Conservation (phyloP, 1,140 invertebrate genomes). For the Drosophila kanapiae region DNA sequence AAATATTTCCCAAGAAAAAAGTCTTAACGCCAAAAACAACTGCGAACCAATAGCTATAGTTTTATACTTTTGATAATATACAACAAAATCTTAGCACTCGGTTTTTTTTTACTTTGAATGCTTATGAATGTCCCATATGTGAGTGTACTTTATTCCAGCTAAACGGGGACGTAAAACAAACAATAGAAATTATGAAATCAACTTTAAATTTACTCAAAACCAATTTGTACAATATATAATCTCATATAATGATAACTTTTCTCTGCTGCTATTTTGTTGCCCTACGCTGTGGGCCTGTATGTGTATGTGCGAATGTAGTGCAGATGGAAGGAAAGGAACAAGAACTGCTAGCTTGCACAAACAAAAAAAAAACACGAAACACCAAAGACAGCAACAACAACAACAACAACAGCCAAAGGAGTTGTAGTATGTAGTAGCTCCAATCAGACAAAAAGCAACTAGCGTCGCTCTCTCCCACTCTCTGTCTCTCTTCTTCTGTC, state of each 20-base stretch:
- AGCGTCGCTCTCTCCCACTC: conserved; percentile 52
- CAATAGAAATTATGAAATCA: background rate
- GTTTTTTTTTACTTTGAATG: too few species aligned
- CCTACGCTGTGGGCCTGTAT: conserved; percentile 1
- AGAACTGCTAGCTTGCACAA: conserved; percentile 56
- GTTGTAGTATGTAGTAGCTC: conserved; percentile 27
- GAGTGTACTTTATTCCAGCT: too few species aligned
- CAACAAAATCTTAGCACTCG: too few species aligned
- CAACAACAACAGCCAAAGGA: conserved; percentile 17
- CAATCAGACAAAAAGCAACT: conserved; percentile 51
- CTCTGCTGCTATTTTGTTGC: background rate
- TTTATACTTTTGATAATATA: too few species aligned
- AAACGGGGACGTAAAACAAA: too few species aligned
- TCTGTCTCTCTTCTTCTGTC: conserved; percentile 26
- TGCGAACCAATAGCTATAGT: too few species aligned
- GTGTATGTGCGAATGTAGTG: conserved; percentile 47
- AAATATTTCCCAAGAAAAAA: too few species aligned
- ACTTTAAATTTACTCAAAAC: too few species aligned
- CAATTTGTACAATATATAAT: too few species aligned
- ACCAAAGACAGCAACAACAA: conserved; percentile 17
- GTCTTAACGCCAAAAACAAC: too few species aligned
- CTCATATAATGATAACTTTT: background rate
- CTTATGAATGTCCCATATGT: too few species aligned
- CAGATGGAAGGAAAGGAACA: conserved; percentile 52
- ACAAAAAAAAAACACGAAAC: conserved; percentile 45